These are phyloP conservation scores for Hestina assimilis DNA, from an alignment of 1,140 invertebrate species.

Conservation along the genomic window DNA sequence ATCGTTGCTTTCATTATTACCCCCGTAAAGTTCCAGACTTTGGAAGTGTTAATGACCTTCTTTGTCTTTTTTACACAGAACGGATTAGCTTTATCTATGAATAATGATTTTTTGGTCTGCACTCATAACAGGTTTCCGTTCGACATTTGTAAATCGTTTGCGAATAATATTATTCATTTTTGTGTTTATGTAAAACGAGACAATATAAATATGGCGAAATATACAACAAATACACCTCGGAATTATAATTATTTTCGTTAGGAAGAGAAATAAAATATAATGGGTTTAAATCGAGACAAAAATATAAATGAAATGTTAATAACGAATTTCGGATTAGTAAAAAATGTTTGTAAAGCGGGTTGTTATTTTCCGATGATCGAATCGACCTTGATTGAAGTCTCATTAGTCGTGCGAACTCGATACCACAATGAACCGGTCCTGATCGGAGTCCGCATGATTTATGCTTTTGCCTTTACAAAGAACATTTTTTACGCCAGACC, in stretches of 20 bases:
- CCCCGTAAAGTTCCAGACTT: conserved; percentile 43
- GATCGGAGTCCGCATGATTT: conserved; percentile 70
- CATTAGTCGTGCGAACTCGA: conserved; percentile 60
- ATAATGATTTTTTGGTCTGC: conserved; percentile 1
- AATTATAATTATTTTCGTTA: no score
- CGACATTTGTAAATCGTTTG: no score
- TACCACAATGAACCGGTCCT: conserved; percentile 57
- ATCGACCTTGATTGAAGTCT: conserved; percentile 75
- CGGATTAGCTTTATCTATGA: conserved; percentile 1
- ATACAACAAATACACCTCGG: no score
- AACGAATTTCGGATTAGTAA: conserved; percentile 8
- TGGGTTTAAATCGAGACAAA: background rate
- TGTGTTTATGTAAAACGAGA: no score
- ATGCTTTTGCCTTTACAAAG: conserved; percentile 63
- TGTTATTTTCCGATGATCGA: conserved; percentile 47
- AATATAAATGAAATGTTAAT: conserved; percentile 6
- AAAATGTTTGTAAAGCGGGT: conserved; percentile 29
- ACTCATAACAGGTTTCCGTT: background rate
- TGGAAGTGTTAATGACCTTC: conserved; percentile 50
- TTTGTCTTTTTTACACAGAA: conserved; percentile 20
- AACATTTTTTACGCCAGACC: conserved; percentile 58
- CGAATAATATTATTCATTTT: no score
- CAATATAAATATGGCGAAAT: background rate
- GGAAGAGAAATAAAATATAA: background rate
- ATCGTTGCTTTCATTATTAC: conserved; percentile 64